These are phyloP conservation scores for Bathynomus jamesi DNA, from an alignment of 1,140 invertebrate species.

Conservation along the genomic window DNA sequence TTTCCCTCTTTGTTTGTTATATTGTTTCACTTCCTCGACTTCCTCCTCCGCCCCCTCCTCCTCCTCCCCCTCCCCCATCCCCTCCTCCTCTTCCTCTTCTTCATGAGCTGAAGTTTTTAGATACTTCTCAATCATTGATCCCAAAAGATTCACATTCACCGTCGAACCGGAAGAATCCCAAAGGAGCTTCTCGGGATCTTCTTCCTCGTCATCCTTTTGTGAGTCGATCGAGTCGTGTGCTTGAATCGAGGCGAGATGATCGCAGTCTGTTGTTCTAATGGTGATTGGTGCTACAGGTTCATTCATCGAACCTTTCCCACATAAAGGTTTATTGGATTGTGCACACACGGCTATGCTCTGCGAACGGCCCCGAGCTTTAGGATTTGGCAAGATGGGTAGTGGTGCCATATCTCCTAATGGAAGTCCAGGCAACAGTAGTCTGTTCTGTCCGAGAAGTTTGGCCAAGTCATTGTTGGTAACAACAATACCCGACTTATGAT, in stretches of 20 bases:
- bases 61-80: background rate
- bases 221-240: slow-evolving; percentile 17
- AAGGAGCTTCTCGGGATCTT: slow-evolving; percentile 4
- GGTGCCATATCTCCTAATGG: slow-evolving; percentile 12
- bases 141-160: slow-evolving; percentile 23
- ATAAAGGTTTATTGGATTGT: background rate
- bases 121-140: slow-evolving; percentile 30
- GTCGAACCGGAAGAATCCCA: slow-evolving; percentile 27
- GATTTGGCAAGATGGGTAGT: slow-evolving; percentile 12
- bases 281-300: slow-evolving; percentile 21
- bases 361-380: slow-evolving; percentile 21
- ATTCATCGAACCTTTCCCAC: slow-evolving; percentile 1
- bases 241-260: slow-evolving; percentile 18
- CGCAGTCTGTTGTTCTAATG: slow-evolving; percentile 31
- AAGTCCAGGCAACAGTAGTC: slow-evolving; percentile 23
- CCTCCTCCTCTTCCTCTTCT: slow-evolving; percentile 14
- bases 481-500: slow-evolving; percentile 26
- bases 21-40: background rate
- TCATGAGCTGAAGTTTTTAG: slow-evolving; percentile 21
- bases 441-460: slow-evolving; percentile 14
- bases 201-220: slow-evolving; percentile 16
- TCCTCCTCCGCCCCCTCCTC: slow-evolving; percentile 5
- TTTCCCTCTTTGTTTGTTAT: slow-evolving; percentile 10
- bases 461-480: slow-evolving; percentile 26
- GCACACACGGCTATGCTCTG: slow-evolving; percentile 31